Base-by-base conservation (phyloP, 2,888 invertebrate species). In the Panzeria rudis region DNA sequence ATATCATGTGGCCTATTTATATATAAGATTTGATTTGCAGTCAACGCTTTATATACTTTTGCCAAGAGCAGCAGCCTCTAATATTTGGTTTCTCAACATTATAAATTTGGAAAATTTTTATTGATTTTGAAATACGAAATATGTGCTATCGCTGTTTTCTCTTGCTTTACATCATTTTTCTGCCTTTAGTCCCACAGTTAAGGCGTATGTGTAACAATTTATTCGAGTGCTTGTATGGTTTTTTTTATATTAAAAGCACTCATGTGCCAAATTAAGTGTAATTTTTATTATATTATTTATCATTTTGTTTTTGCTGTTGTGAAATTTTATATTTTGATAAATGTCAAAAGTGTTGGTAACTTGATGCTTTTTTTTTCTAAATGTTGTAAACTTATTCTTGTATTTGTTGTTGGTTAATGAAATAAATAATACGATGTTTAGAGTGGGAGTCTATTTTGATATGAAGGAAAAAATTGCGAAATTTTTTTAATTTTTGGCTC, bases 261-360 rank as follows among this genome's bases (percentile, higher is more conserved):
- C 84, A 75, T 77, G 80, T 83, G 82, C 83, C 80, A 87, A 86
- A 87, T 87, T 87, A 87, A 87, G 86, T 86, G 78, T 84, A 84
- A 87, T 84, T 86, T 52, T 54, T 25, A 29, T 20, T 32, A 2
- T 29, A 32, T 25, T 23, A 32, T 29, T 23, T 35, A 11, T 7
- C n/a, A 15, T 20, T 44, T 15, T 56, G 11, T 13, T 44, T 61
- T 52, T 71, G 32, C 44, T 41, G 25, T 38, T 44, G 11, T 23
- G 77, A 73, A 50, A 61, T 41, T 13, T 23, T 32, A 44, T 59
- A 32, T 66, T 84, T 79, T 71, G 64, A 71, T 82, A 82, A 73
- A 75, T 82, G 73, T 75, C 62, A 66, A n/a, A n/a, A 78, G 69
- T 73, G 80, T 59, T 80, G 64, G 23, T 54, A 50, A 52, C 50